Evolutionary conservation across 2,113 vertebrate genomes (phyloP).

Genomic region (Zeus faber): DNA sequence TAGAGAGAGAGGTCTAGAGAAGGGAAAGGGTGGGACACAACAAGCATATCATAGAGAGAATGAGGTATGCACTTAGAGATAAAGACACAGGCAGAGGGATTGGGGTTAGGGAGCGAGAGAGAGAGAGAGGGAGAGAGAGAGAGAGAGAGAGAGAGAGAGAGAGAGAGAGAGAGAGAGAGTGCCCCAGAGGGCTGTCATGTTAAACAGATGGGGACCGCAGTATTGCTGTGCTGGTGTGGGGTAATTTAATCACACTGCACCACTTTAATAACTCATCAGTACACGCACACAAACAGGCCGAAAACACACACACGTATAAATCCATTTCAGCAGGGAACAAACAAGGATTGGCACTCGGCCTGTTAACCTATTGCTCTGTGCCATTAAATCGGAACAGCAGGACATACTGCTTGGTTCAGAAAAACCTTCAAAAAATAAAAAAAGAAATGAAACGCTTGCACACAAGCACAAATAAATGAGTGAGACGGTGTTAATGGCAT

Average conservation of each 20-base stretch:
- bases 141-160: conserved; percentile 4
- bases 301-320: conserved; percentile 18
- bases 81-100: no score
- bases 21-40: no score
- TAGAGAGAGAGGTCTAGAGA: neutral
- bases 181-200: conserved; percentile 12
- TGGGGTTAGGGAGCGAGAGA: neutral
- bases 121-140: neutral
- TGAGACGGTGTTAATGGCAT: no score
- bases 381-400: neutral
- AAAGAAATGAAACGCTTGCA: no score
- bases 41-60: no score
- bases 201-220: conserved; percentile 41
- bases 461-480: no score
- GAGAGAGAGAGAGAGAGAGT: neutral
- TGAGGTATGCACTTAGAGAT: no score
- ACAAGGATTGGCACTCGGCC: neutral
- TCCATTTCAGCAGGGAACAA: conserved; percentile 11
- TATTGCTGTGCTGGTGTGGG: conserved; percentile 23
- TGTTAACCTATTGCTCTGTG: no score
- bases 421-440: no score
- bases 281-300: conserved; percentile 5
- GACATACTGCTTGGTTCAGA: no score
- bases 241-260: conserved; percentile 41
- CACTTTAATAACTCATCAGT: conserved; percentile 33